Conservation (phyloP, 2,888 invertebrate genomes). For the Clistopyga incitator region DNA sequence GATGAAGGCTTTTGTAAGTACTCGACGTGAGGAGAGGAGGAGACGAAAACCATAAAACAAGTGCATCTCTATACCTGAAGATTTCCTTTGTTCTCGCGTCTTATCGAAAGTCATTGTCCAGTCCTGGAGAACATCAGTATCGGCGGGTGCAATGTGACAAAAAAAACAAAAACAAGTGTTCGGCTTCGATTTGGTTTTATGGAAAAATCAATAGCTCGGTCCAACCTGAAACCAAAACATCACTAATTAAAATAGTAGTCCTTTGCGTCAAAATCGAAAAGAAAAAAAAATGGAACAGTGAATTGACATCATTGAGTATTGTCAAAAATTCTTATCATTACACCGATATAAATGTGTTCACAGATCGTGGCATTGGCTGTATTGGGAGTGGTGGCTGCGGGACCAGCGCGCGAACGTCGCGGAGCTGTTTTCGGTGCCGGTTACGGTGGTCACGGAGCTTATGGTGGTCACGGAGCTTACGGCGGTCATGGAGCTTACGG, state of each 20-base stretch:
- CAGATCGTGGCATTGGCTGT: conserved; percentile 78
- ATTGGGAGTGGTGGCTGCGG: conserved; percentile 73
- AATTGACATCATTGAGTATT: too few species aligned
- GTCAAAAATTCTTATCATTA: too few species aligned
- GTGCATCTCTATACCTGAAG: conserved; percentile 3
- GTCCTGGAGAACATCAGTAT: neutral
- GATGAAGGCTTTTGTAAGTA: conserved; percentile 83
- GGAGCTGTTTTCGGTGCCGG: conserved; percentile 72
- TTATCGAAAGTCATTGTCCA: conserved; percentile 5
- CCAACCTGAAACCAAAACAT: neutral
- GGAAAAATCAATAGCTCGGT: neutral
- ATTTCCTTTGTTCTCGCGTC: conserved; percentile 24
- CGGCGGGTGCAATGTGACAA: conserved; percentile 7
- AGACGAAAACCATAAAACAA: neutral
- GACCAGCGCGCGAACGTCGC: conserved; percentile 74
- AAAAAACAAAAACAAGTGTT: too few species aligned
- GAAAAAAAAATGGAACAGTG: too few species aligned
- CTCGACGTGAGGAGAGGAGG: conserved; percentile 48
- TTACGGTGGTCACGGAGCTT: conserved; percentile 72
- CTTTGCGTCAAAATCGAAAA: neutral
- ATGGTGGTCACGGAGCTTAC: conserved; percentile 55
- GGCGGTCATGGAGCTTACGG: conserved; percentile 58
- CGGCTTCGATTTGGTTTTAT: neutral
- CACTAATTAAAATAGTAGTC: neutral
- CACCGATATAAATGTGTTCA: conserved; percentile 51